Percentiles rank a stretch among this genome's conserved stretches.
Conservation (phyloP, 2,888 invertebrate species). For the Melanchra persicariae region DNA sequence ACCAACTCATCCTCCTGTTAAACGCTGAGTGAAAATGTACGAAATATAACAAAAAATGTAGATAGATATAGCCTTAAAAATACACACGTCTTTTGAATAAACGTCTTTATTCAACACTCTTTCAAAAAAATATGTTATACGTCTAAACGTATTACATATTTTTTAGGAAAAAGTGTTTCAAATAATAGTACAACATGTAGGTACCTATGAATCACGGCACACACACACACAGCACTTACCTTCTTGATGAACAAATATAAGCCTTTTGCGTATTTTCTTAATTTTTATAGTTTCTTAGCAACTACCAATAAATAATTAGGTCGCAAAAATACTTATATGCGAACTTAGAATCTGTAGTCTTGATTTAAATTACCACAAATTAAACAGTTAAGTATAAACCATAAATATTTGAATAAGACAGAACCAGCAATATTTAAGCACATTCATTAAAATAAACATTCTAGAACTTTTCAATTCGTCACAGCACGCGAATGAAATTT, state of each 20-base stretch:
- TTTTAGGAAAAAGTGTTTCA: neutral
- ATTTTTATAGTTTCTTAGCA: neutral
- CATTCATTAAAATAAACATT: conserved; percentile 38
- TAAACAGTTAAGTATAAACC: neutral
- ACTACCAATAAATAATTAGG: too few species aligned
- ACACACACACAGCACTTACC: too few species aligned
- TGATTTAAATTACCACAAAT: neutral
- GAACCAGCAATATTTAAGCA: neutral
- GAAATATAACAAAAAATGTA: conserved; percentile 7
- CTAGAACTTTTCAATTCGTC: conserved; percentile 42
- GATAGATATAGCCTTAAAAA: neutral
- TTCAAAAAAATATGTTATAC: too few species aligned
- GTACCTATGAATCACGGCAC: too few species aligned
- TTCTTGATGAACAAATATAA: neutral
- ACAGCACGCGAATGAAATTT: conserved; percentile 54
- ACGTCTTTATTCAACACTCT: too few species aligned
- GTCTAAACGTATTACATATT: too few species aligned
- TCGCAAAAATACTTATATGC: too few species aligned
- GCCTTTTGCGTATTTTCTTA: too few species aligned
- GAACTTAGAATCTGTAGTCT: too few species aligned
- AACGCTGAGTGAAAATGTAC: conserved; percentile 26
- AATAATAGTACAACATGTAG: too few species aligned
- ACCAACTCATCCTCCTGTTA: conserved; percentile 9
- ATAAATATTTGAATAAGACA: neutral
- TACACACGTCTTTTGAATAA: neutral